Evolutionary conservation across 2,113 vertebrate genomes (phyloP).

Genomic region (Bos javanicus): DNA sequence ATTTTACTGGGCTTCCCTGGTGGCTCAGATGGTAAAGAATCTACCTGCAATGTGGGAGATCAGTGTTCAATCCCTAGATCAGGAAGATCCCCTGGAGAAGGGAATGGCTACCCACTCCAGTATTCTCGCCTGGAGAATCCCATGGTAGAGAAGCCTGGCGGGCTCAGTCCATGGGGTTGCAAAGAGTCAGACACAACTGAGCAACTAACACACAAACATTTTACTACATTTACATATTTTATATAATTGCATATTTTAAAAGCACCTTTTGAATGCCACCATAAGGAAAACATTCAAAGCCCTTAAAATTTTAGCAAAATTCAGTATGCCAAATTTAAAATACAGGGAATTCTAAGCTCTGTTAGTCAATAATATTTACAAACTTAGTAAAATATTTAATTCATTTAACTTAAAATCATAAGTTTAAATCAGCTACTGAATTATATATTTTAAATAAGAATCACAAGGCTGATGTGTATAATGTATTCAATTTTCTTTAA

Average conservation of each 20-base stretch:
- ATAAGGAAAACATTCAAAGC: neutral
- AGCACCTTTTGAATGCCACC: neutral
- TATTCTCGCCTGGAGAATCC: too few relatives aligned
- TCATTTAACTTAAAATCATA: neutral
- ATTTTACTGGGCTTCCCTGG: too few relatives aligned
- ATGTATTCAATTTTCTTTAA: neutral
- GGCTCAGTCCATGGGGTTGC: too few relatives aligned
- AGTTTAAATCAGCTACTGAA: neutral
- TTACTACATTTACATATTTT: neutral
- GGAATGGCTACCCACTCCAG: too few relatives aligned
- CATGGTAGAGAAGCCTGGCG: too few relatives aligned
- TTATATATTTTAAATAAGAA: slow-evolving; percentile 16
- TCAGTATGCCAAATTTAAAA: neutral
- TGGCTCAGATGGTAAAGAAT: too few relatives aligned
- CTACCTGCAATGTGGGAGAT: too few relatives aligned
- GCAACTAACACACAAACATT: neutral
- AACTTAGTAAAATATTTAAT: neutral
- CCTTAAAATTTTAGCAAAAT: slow-evolving; percentile 1
- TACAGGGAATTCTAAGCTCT: neutral
- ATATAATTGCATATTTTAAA: neutral
- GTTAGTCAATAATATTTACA: neutral
- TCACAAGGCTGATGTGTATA: neutral
- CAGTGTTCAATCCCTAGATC: too few relatives aligned
- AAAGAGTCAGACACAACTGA: too few relatives aligned
- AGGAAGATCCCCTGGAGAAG: too few relatives aligned